Evolutionary conservation across 2,797 vertebrate species (phyloP).

Genomic region (Betta splendens): DNA sequence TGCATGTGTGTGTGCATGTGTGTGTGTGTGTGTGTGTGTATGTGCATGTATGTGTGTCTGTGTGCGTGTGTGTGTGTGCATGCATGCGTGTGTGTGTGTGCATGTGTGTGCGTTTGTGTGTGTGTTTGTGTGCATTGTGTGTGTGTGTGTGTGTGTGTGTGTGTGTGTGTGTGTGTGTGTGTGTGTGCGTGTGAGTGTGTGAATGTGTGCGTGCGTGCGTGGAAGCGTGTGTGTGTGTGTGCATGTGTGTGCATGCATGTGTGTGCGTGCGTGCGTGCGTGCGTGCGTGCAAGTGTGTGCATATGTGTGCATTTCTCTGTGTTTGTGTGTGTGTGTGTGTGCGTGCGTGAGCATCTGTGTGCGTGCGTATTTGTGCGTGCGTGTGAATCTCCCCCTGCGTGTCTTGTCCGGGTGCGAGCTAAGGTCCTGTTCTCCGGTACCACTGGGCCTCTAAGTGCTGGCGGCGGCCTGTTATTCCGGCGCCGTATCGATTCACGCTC

Average conservation of each 20-base stretch:
- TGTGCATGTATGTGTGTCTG: constrained; percentile 13
- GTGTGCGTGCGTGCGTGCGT: constrained; percentile 34
- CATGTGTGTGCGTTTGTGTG: constrained; percentile 12
- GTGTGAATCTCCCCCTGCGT: too few species aligned
- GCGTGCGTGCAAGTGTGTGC: constrained; percentile 16
- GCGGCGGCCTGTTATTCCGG: constrained; percentile 82
- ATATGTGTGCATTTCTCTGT: constrained; percentile 25
- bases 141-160: constrained; percentile 37
- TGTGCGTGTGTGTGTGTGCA: constrained; percentile 26
- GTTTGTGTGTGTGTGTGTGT: constrained; percentile 25
- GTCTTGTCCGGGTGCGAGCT: constrained; percentile 20
- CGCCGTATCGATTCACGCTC: constrained; percentile 90
- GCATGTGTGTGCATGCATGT: constrained; percentile 26
- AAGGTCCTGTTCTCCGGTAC: constrained; percentile 52
- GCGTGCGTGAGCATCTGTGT: constrained; percentile 15
- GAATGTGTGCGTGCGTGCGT: too few species aligned
- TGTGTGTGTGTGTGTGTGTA: constrained; percentile 37
- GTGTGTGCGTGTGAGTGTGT: constrained; percentile 31
- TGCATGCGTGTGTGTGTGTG: constrained; percentile 40
- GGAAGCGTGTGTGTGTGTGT: constrained; percentile 22
- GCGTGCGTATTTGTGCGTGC: constrained; percentile 29
- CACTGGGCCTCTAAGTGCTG: constrained; percentile 65
- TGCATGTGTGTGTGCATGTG: constrained; percentile 25
- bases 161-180: constrained; percentile 15
- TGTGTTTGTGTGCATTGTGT: constrained; percentile 26